Conservation (phyloP, 2,797 vertebrate genomes). For the Micropoecilia bifurca region DNA sequence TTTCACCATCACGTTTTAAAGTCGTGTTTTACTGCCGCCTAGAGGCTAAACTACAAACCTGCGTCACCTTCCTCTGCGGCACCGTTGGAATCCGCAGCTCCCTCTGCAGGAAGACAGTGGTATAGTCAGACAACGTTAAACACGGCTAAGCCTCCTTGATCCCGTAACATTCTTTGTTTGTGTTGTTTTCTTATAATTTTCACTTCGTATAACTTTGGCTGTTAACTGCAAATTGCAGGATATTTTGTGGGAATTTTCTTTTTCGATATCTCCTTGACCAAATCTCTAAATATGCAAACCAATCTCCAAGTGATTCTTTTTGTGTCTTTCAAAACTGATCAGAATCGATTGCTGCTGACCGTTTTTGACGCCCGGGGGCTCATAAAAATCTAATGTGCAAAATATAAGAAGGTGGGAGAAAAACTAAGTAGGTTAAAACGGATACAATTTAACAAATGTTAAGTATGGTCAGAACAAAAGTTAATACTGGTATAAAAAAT, state of each 20-base stretch:
- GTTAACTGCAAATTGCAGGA: background rate
- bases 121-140: constrained; percentile 40
- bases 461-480: background rate
- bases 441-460: too few relatives aligned
- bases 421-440: background rate
- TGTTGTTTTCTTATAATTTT: background rate
- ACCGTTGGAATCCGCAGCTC: constrained; percentile 34
- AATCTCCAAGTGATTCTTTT: background rate
- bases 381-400: background rate
- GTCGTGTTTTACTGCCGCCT: constrained; percentile 49
- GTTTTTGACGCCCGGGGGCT: background rate
- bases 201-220: background rate
- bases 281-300: too few relatives aligned
- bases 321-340: too few relatives aligned
- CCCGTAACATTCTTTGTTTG: background rate
- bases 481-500: background rate
- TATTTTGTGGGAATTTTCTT: background rate
- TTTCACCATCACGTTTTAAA: background rate
- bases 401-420: background rate
- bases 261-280: too few relatives aligned
- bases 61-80: constrained; percentile 57
- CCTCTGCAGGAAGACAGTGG: constrained; percentile 54
- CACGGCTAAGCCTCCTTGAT: background rate
- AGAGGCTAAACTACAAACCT: constrained; percentile 33
- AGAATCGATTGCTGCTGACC: background rate